Base-by-base conservation (phyloP, 2,113 vertebrate genomes). In the Hemicordylus capensis region DNA sequence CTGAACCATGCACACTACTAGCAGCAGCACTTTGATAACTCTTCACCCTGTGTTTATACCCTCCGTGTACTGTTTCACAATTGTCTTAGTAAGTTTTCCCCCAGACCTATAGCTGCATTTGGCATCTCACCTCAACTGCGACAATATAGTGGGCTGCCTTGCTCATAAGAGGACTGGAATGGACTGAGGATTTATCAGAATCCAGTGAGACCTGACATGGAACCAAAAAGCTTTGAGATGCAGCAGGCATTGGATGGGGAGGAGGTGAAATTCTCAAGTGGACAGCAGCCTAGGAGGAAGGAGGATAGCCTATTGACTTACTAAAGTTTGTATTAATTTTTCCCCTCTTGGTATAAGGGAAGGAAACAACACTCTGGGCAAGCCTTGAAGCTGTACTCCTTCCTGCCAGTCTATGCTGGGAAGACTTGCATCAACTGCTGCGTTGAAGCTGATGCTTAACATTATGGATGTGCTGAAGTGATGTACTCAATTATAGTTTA, bases 401-500 rank as follows among this genome's bases (percentile, higher is more conserved):
- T n/a, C 39, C 54, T 61, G 14, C 17, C 48, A 76, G 63, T 31
- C 51, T 69, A 3, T 39, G 15, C 34, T 54, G 17, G n/a, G 37
- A 73, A 58, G 51, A 34, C 46, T 67, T 67, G 48, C n/a, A 64
- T 26, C 51, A 42, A 51, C 22, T 75, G 46, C 44, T 31, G 22
- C 39, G 44, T 7, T 4, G 28, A 17, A 61, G 66, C 51, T 69
- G 26, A 63, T 69, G 34, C 80, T 67, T 1, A 51, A 83, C 44
- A 19, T 39, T 84, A 9, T 48, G 80, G 76, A 59, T 0, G 0
- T 28, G 88, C 6, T 46, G 1, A 39, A 54, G 10, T 0, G 31
- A 46, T 70, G 10, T 54, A 22, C 63, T 82, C 74, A 83, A 85
- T 87, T 91, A 76, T 73, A 85, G 70, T 73, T 87, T 51, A 28